phyloP scores from a whole-genome alignment of 2,113 vertebrate genomes.

The Sylvicapra grimmia region DNA sequence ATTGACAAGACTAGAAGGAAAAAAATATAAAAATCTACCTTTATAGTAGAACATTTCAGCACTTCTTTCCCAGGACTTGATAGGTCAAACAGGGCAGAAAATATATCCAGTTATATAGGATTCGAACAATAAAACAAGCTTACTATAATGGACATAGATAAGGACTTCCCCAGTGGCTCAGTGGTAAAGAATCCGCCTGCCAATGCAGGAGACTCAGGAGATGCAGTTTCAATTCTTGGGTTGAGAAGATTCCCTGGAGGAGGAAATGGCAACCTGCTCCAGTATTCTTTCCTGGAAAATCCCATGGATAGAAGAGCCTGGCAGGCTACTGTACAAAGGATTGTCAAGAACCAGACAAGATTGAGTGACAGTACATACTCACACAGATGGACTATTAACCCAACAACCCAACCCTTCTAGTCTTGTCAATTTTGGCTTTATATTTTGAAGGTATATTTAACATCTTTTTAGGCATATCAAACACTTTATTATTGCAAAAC shows the following conservation, averaged over 20 bases:
- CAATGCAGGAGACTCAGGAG: background rate
- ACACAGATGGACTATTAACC: background rate
- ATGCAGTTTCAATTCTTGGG: background rate
- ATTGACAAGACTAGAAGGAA: background rate
- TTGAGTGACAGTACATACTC: background rate
- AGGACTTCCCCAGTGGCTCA: background rate
- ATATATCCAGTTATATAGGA: background rate
- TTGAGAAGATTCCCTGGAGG: background rate
- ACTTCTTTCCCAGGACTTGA: background rate
- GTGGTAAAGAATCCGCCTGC: background rate
- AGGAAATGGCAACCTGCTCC: background rate
- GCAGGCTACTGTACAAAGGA: background rate
- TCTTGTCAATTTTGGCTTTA: too few species aligned
- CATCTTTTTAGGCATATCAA: background rate
- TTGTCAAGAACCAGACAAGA: background rate
- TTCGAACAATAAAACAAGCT: slow-evolving; percentile 7
- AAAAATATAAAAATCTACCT: slow-evolving; percentile 11
- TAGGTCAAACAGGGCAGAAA: background rate
- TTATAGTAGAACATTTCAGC: background rate
- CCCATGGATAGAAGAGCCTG: background rate
- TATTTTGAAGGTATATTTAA: background rate
- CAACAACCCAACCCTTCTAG: background rate
- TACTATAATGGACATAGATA: background rate
- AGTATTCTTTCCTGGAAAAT: background rate
- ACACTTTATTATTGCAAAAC: background rate